Conservation (phyloP, 2,113 vertebrate genomes). For the Noctilio leporinus region DNA sequence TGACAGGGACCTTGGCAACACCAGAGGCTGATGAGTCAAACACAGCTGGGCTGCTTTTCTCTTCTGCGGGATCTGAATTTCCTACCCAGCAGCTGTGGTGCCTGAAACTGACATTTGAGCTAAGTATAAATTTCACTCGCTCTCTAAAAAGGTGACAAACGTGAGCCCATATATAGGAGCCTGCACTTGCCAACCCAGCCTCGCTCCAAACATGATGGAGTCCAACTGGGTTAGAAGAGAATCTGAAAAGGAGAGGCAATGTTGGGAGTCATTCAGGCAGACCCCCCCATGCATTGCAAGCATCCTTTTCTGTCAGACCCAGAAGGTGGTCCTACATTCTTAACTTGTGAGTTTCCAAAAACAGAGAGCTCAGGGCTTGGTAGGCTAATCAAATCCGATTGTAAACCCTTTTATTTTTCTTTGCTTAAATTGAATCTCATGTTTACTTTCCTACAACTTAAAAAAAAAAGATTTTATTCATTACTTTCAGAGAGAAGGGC, state of each 20-base stretch:
- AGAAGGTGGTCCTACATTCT: background rate
- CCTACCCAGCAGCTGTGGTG: slow-evolving; percentile 26
- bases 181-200: slow-evolving; percentile 1
- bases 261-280: background rate
- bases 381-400: background rate
- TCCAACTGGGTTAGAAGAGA: background rate
- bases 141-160: slow-evolving; percentile 21
- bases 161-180: background rate
- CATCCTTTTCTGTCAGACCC: background rate
- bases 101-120: slow-evolving; percentile 53
- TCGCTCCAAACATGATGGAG: background rate
- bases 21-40: background rate
- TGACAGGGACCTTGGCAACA: slow-evolving; percentile 8
- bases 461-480: no score
- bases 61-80: slow-evolving; percentile 28
- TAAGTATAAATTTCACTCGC: slow-evolving; percentile 25
- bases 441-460: background rate
- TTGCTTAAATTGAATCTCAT: background rate
- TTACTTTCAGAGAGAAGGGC: no score
- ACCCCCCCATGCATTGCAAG: no score
- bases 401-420: background rate
- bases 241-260: background rate
- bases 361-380: background rate
- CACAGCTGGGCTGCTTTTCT: background rate
- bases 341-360: background rate